A percentile compares a stretch with the other conserved stretches of the same genome.
These are phyloP conservation scores for Cacatua alba DNA, from an alignment of 2,113 vertebrate genomes.

Conservation along the genomic window DNA sequence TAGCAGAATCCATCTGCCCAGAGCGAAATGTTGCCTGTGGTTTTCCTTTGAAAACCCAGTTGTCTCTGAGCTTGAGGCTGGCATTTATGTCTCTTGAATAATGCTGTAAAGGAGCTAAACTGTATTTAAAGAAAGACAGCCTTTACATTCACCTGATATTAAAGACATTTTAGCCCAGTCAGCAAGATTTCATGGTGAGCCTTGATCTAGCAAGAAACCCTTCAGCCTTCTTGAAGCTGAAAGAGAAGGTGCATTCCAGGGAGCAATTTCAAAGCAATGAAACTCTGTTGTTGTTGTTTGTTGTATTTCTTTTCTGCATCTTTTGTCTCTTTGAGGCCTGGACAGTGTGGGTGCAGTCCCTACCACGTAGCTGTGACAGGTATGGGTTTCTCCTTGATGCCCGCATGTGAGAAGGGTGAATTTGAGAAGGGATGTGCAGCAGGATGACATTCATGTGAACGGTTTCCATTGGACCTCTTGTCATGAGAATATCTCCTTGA, in stretches of 20 bases:
- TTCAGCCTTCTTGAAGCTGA: not conserved
- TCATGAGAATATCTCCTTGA: not conserved
- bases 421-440: not conserved
- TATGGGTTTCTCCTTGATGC: not conserved
- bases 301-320: not conserved
- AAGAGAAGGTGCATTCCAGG: not conserved
- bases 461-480: not conserved
- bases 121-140: constrained; percentile 40
- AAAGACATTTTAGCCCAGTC: not conserved
- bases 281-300: not conserved
- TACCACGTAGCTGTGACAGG: not conserved
- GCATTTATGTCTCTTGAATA: constrained; percentile 24
- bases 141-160: not conserved
- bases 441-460: not conserved
- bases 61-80: constrained; percentile 20
- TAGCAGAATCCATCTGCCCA: not conserved
- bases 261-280: not conserved
- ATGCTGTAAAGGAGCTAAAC: constrained; percentile 32
- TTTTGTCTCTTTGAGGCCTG: not conserved
- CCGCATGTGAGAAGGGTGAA: not conserved
- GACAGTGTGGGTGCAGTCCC: not conserved
- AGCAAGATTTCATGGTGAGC: not conserved
- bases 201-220: not conserved
- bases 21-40: not conserved
- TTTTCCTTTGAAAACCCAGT: not conserved